phyloP scores from a whole-genome alignment of 2,113 vertebrate genomes.

The Sula dactylatra region DNA sequence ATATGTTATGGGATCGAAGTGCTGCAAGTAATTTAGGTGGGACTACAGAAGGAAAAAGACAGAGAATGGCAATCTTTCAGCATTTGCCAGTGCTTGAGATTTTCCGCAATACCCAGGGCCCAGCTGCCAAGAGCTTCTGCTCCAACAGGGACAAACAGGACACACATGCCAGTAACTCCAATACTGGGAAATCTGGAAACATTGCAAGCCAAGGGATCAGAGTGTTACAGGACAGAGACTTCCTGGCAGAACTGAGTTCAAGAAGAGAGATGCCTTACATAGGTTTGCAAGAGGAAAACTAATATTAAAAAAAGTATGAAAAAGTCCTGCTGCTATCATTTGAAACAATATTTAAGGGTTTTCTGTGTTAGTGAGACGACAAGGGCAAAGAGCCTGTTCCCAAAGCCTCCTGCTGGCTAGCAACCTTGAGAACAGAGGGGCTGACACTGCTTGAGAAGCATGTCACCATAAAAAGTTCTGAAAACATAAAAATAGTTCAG shows the following conservation, averaged over 20 bases:
- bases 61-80: background rate
- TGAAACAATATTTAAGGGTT: background rate
- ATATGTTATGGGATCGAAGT: background rate
- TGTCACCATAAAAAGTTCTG: background rate
- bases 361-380: background rate
- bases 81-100: background rate
- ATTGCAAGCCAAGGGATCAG: background rate
- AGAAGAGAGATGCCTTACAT: background rate
- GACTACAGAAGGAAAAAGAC: background rate
- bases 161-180: background rate
- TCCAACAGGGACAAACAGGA: background rate
- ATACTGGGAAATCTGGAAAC: background rate
- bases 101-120: background rate
- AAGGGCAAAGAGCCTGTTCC: background rate
- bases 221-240: background rate
- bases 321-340: background rate
- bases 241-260: background rate
- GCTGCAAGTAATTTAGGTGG: background rate
- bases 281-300: background rate
- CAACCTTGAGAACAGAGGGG: background rate
- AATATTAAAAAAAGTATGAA: background rate
- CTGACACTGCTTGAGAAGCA: background rate
- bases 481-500: constrained; percentile 22
- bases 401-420: background rate
- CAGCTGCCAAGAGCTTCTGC: background rate